Base-by-base conservation (phyloP, 2,113 vertebrate genomes). In the Bubo bubo region DNA sequence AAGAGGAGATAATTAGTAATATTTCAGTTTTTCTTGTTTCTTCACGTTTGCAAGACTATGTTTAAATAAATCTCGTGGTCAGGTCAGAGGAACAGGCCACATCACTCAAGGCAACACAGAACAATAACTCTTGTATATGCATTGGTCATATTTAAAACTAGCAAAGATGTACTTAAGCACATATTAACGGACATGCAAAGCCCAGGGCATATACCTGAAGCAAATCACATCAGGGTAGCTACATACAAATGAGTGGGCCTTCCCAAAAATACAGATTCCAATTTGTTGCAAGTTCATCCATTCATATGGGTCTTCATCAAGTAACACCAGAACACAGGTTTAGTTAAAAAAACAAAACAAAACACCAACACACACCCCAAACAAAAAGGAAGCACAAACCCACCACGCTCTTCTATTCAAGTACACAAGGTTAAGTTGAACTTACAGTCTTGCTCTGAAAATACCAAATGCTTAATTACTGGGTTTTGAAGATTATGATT, bases 1-100 rank as follows among this genome's bases (percentile, higher is more conserved):
- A 94, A 93, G 68, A 94, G 28, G 45, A 93, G 39, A 93, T 41
- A 75, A 74, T 97, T 81, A 95, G 79, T 84, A 87, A 72, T 89
- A 81, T 67, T 95, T 89, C 68, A 75, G 9, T 27, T 86, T 91
- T 84, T 79, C 39, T 64, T 82, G 74, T 53, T 96, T 73, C 67
- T 86, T 62, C 35, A 88, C 8, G 10, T 49, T 82, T 91, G 52
- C 62, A 86, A 83, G 85, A 56, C 24, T 81, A 30, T 49, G 37
- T 87, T 43, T 49, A 34, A 87, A 21, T 80, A 93, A 80, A 72
- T 74, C 27, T 68, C 16, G 20, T 8, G 37, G 70, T 49, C 26
- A 83, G 68, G 52, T 76, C 55, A 95, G 59, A 86, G 59, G 32
- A 95, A 90, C 64, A 74, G 60, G 30, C 27, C 11, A 9, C 82